Evolutionary conservation across 2,797 vertebrate species (phyloP).

Genomic region (Melanotaenia boesemani): DNA sequence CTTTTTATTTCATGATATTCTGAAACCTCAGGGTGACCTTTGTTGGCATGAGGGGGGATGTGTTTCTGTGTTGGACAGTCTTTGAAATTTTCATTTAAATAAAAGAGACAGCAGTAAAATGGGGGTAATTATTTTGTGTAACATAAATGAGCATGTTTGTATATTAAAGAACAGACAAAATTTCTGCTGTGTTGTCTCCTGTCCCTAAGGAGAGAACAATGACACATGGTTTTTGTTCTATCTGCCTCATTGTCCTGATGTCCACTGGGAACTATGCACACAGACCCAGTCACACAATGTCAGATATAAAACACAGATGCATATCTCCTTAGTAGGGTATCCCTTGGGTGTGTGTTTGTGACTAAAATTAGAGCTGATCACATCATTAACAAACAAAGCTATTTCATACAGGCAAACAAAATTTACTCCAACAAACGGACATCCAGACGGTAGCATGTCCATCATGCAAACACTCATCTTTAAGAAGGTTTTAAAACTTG

Average conservation of each 20-base stretch:
- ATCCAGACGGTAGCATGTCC: too few species aligned
- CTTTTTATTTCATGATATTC: slow-evolving; percentile 20
- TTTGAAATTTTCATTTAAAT: not conserved
- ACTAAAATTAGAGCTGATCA: slow-evolving; percentile 1
- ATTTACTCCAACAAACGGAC: too few species aligned
- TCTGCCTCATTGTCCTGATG: slow-evolving; percentile 31
- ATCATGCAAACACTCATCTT: too few species aligned
- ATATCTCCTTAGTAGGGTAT: slow-evolving; percentile 9
- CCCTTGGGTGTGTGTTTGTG: not conserved
- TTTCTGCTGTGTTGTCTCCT: slow-evolving; percentile 14
- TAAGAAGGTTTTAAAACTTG: too few species aligned
- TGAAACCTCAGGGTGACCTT: slow-evolving; percentile 37
- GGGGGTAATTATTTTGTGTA: not conserved
- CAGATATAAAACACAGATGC: slow-evolving; percentile 5
- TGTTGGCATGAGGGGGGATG: not conserved
- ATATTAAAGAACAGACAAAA: slow-evolving; percentile 12
- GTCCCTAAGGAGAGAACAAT: slow-evolving; percentile 34
- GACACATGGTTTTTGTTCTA: slow-evolving; percentile 34
- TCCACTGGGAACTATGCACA: slow-evolving; percentile 25
- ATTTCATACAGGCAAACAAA: not conserved
- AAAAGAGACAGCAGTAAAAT: too few species aligned
- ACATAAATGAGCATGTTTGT: not conserved
- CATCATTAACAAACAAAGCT: slow-evolving; percentile 20
- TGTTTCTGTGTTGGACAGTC: slow-evolving; percentile 4
- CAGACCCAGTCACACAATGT: slow-evolving; percentile 5